Evolutionary conservation across 2,113 vertebrate genomes (phyloP).

Genomic region (Sinosuthora webbiana): DNA sequence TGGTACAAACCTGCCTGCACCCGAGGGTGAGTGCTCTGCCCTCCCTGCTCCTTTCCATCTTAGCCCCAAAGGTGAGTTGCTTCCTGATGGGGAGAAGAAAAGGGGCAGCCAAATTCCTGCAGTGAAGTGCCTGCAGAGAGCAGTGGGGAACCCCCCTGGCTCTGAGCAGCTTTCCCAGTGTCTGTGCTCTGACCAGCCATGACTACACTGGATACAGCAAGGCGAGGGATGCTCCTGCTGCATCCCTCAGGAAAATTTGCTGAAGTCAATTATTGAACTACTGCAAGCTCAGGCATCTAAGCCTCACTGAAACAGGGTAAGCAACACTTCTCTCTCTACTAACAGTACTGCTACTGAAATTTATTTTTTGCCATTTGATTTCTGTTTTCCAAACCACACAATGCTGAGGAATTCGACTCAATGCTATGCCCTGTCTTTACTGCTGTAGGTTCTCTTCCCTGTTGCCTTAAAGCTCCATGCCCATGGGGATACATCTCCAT

Average conservation of each 20-base stretch:
- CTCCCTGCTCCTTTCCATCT: neutral
- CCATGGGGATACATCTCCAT: neutral
- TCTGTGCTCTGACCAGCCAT: neutral
- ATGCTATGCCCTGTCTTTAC: neutral
- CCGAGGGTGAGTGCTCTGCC: neutral
- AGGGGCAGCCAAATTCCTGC: neutral
- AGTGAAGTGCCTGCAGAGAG: neutral
- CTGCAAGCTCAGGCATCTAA: neutral
- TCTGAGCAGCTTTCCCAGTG: neutral
- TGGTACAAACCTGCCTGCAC: neutral
- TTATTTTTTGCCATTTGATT: neutral
- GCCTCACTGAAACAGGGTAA: neutral
- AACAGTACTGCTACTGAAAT: neutral
- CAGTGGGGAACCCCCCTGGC: neutral
- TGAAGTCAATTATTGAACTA: neutral
- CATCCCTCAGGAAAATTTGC: neutral
- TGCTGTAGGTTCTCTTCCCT: neutral
- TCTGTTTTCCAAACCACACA: neutral
- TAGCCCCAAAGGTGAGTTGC: neutral
- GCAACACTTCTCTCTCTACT: neutral
- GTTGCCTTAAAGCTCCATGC: neutral
- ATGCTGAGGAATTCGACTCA: neutral
- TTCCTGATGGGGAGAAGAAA: neutral
- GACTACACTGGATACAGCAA: neutral
- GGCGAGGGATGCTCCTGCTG: fast-evolving